Conservation (phyloP, 2,113 vertebrate genomes). For the Notarius quadriscutis region DNA sequence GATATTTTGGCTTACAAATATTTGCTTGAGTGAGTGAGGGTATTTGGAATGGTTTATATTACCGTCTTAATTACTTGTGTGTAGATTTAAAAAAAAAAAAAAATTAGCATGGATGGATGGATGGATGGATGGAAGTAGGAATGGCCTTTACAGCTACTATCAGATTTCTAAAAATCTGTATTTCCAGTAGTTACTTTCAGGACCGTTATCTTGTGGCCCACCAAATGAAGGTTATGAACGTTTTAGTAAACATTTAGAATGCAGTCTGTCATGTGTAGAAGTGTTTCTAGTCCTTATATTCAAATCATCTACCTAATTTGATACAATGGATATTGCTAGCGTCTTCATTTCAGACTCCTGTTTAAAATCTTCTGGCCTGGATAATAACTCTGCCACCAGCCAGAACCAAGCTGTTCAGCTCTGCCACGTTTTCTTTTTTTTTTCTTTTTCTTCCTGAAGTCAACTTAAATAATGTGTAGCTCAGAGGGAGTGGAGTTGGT, state of each 20-base stretch:
- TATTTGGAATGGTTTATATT: neutral
- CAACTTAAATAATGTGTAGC: neutral
- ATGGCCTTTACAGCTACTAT: neutral
- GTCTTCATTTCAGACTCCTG: neutral
- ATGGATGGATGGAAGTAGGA: neutral
- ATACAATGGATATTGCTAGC: neutral
- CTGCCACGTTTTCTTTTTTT: neutral
- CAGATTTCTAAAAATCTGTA: neutral
- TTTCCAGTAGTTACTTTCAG: neutral
- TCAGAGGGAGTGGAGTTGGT: neutral
- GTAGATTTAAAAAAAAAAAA: neutral
- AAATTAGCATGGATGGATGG: neutral
- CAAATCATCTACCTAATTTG: neutral
- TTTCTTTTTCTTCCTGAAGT: neutral
- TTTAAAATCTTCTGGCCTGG: neutral
- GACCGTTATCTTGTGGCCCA: neutral
- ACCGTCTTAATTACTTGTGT: neutral
- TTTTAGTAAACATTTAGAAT: neutral
- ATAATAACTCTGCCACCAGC: neutral
- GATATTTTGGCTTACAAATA: neutral
- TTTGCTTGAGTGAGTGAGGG: neutral
- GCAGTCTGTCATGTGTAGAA: neutral
- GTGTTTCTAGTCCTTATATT: neutral
- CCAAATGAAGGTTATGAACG: neutral
- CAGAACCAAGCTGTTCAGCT: neutral